These are phyloP conservation scores for Myzus persicae DNA, from an alignment of 1,140 invertebrate genomes.

Conservation along the genomic window DNA sequence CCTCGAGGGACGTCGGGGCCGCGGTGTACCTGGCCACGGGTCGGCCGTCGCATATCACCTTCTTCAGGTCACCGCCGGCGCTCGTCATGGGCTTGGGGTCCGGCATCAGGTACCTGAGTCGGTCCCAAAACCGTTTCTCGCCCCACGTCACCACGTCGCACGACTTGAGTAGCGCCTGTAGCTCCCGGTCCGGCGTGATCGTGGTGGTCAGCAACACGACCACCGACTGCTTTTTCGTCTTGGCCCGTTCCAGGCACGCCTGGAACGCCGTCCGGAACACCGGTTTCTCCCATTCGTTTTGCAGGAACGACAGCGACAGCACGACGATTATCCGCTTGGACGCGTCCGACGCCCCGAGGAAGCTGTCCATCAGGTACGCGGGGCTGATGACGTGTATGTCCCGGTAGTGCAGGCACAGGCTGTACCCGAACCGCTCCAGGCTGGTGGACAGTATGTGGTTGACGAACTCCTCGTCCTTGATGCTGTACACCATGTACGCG, in stretches of 20 bases:
- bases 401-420: conserved; percentile 83
- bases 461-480: conserved; percentile 89
- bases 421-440: conserved; percentile 68
- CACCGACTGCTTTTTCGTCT: conserved; percentile 72
- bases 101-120: conserved; percentile 88
- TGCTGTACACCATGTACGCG: conserved; percentile 89
- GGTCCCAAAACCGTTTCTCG: conserved; percentile 94
- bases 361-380: conserved; percentile 79
- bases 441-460: conserved; percentile 83
- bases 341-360: conserved; percentile 88
- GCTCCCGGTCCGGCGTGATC: conserved; percentile 85
- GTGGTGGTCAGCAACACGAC: conserved; percentile 88
- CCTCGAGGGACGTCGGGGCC: conserved; percentile 68
- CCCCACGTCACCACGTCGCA: conserved; percentile 84
- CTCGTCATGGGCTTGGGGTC: conserved; percentile 65
- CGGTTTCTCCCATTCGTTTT: conserved; percentile 92
- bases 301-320: conserved; percentile 89
- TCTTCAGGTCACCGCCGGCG: conserved; percentile 63
- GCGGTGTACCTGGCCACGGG: conserved; percentile 69
- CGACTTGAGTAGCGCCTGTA: conserved; percentile 89
- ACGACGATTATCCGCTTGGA: conserved; percentile 89
- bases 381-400: conserved; percentile 82
- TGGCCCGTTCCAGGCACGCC: conserved; percentile 72
- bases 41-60: conserved; percentile 65
- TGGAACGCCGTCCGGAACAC: conserved; percentile 91